Conservation (phyloP, 2,888 invertebrate genomes). For the Meganola albula region DNA sequence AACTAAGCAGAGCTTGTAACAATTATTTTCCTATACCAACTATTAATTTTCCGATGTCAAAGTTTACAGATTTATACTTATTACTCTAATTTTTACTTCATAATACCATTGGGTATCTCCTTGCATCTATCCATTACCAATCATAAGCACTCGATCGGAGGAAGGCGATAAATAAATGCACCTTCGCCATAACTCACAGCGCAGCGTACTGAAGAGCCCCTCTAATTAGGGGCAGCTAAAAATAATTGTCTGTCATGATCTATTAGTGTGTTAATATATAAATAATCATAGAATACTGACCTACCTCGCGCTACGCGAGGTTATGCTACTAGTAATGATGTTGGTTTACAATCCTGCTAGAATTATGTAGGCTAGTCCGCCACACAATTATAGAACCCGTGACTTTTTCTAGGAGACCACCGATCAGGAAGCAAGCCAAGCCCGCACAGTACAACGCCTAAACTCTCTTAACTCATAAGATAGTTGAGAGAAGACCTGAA, state of each 20-base stretch:
- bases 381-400: too few species aligned
- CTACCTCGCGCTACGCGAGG: too few species aligned
- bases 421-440: too few species aligned
- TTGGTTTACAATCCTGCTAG: too few species aligned
- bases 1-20: background rate
- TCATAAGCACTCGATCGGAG: slow-evolving; percentile 45
- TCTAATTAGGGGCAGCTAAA: slow-evolving; percentile 31
- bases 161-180: slow-evolving; percentile 44
- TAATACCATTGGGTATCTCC: background rate
- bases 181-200: slow-evolving; percentile 33
- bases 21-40: background rate
- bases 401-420: too few species aligned
- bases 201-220: slow-evolving; percentile 22
- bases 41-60: background rate
- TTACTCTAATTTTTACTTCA: background rate
- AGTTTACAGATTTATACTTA: background rate
- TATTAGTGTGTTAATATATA: too few species aligned
- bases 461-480: too few species aligned
- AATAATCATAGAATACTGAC: too few species aligned
- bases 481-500: too few species aligned
- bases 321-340: too few species aligned
- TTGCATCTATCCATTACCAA: slow-evolving; percentile 29
- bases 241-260: slow-evolving; percentile 28
- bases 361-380: too few species aligned
- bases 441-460: too few species aligned